Evolutionary conservation across 2,888 invertebrate species (phyloP).

Genomic region (Ichneumoninae sp.): DNA sequence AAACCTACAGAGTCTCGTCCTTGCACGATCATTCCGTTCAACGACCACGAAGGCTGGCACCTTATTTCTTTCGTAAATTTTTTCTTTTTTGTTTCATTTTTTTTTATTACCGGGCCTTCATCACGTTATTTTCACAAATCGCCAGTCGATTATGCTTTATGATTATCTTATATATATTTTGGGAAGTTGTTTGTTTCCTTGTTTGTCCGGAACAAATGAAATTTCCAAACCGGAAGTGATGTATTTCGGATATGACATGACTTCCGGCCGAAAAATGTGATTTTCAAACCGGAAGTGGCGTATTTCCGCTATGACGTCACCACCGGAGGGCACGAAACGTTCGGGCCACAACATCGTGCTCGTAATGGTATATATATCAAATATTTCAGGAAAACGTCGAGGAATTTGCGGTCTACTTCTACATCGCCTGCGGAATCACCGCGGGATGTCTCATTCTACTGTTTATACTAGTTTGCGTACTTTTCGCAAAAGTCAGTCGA

Average conservation of each 20-base stretch:
- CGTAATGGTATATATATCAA: background rate
- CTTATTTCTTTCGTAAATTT: conserved; percentile 33
- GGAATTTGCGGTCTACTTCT: conserved; percentile 77
- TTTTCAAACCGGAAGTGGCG: too few species aligned
- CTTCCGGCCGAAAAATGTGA: background rate
- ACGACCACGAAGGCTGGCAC: conserved; percentile 63
- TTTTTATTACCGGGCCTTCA: conserved; percentile 45
- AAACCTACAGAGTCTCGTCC: conserved; percentile 46
- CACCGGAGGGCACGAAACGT: background rate
- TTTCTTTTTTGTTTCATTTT: conserved; percentile 12
- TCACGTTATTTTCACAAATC: conserved; percentile 27
- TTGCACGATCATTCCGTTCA: conserved; percentile 66
- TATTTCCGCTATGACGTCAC: background rate
- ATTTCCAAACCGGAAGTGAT: background rate
- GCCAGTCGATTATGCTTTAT: background rate
- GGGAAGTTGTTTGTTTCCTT: background rate
- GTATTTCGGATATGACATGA: background rate
- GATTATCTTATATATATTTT: background rate
- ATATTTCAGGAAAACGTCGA: conserved; percentile 72
- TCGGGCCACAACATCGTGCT: background rate
- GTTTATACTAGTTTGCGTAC: conserved; percentile 75
- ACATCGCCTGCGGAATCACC: conserved; percentile 76
- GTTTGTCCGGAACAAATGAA: background rate
- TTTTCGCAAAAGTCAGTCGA: conserved; percentile 77
- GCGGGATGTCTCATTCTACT: conserved; percentile 74